These are phyloP conservation scores for Mastigias papua DNA, from an alignment of 30 jellyfish, hydroid and myxozoan species.

Conservation along the genomic window DNA sequence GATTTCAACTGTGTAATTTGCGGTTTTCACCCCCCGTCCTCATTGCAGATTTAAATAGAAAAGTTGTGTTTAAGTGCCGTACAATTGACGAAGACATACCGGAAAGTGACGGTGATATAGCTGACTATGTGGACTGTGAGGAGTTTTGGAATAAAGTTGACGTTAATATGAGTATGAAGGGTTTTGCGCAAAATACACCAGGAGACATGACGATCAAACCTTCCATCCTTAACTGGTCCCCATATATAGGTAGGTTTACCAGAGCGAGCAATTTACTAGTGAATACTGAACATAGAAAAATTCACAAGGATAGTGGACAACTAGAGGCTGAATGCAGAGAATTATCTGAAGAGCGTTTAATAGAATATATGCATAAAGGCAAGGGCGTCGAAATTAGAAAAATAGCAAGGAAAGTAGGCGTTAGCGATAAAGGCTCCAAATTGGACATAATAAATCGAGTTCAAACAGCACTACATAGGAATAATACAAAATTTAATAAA, in stretches of 20 bases:
- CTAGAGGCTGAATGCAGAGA: slow-evolving; percentile 56
- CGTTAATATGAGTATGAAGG: slow-evolving; percentile 7
- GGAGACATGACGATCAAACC: slow-evolving; percentile 2
- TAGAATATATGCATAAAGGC: slow-evolving; percentile 15
- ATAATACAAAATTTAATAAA: slow-evolving; percentile 22
- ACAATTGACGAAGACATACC: background rate
- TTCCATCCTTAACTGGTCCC: slow-evolving; percentile 33
- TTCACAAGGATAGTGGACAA: slow-evolving; percentile 2
- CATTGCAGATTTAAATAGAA: slow-evolving; percentile 65
- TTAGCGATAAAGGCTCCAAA: slow-evolving; percentile 42
- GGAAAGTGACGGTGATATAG: background rate
- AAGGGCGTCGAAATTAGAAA: background rate
- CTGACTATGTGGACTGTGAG: slow-evolving; percentile 57
- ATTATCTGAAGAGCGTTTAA: slow-evolving; percentile 46
- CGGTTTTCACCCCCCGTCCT: slow-evolving; percentile 54
- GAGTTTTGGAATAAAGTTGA: slow-evolving; percentile 12
- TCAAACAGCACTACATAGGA: slow-evolving; percentile 6
- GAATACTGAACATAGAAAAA: slow-evolving; percentile 57
- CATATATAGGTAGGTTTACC: slow-evolving; percentile 32
- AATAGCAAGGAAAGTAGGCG: slow-evolving; percentile 36
- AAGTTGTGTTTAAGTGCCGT: slow-evolving; percentile 56
- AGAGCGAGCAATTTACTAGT: slow-evolving; percentile 15
- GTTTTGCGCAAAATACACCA: background rate
- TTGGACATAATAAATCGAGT: slow-evolving; percentile 52
- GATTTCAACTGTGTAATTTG: slow-evolving; percentile 59